Percentiles rank a stretch among this genome's conserved stretches.
Conservation (phyloP, 2,888 invertebrate genomes). For the Lamproptera curius region DNA sequence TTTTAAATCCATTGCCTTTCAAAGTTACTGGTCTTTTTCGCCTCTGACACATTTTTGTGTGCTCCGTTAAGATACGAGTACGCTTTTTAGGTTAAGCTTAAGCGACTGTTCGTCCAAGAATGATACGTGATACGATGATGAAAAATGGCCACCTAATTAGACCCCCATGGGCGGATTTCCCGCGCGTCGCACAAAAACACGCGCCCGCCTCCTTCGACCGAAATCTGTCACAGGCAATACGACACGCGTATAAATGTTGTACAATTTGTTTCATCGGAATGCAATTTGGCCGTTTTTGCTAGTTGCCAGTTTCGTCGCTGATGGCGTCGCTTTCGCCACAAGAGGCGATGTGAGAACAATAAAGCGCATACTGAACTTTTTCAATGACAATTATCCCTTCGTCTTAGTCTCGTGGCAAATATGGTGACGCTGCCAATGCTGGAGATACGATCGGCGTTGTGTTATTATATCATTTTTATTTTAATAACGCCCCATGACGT, state of each 20-base stretch:
- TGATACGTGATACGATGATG: too few relatives aligned
- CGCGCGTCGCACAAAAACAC: constrained; percentile 21
- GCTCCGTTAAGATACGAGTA: too few relatives aligned
- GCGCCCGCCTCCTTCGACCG: constrained; percentile 28
- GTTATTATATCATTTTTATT: constrained; percentile 19
- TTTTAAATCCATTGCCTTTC: too few relatives aligned
- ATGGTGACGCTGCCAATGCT: constrained; percentile 17
- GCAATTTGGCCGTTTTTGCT: constrained; percentile 42
- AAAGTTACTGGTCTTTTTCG: too few relatives aligned
- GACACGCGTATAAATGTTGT: constrained; percentile 35
- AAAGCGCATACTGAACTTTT: constrained; percentile 30
- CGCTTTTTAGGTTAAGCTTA: too few relatives aligned
- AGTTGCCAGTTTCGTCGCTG: constrained; percentile 42
- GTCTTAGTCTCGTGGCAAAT: constrained; percentile 24
- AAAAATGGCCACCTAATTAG: constrained; percentile 24
- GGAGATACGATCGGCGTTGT: constrained; percentile 16
- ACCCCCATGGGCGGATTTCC: constrained; percentile 22
- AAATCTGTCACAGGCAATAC: constrained; percentile 31
- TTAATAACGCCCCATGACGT: constrained; percentile 10
- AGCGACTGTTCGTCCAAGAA: too few relatives aligned
- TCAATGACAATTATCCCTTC: constrained; percentile 29
- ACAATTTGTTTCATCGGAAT: constrained; percentile 48
- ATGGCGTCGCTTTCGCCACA: constrained; percentile 47
- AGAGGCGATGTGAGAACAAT: constrained; percentile 33
- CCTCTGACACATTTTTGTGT: too few relatives aligned